Evolutionary conservation across 2,113 vertebrate genomes (phyloP).

Genomic region (Acanthisitta chloris): DNA sequence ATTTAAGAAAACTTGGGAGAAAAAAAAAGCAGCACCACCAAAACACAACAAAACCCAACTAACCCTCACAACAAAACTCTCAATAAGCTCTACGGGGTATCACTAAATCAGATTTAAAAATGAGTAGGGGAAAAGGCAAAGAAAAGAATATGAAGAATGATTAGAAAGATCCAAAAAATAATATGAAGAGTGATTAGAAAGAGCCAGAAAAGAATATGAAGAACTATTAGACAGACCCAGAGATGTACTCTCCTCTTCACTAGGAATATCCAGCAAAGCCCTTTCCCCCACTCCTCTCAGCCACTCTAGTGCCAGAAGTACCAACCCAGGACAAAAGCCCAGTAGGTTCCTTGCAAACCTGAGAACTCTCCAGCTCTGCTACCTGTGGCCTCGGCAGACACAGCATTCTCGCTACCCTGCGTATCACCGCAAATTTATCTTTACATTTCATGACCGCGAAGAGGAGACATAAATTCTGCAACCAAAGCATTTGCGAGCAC

Average conservation of each 20-base stretch:
- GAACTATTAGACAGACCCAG: background rate
- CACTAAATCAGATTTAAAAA: background rate
- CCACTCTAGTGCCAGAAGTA: rapidly evolving
- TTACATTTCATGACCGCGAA: rapidly evolving
- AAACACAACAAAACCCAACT: background rate
- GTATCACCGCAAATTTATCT: too few species aligned
- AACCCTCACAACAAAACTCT: background rate
- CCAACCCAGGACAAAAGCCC: background rate
- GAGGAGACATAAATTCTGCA: background rate
- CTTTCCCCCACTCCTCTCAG: background rate
- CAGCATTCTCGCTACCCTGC: rapidly evolving
- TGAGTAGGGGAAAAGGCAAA: background rate
- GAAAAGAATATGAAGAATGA: background rate
- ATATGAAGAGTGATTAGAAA: background rate
- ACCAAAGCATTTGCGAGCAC: rapidly evolving
- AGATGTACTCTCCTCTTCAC: background rate
- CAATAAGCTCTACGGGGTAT: background rate
- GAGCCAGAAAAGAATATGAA: background rate
- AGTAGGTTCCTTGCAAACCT: background rate
- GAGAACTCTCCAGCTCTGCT: background rate
- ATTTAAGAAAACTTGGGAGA: background rate
- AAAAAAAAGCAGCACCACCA: background rate
- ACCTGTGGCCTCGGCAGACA: background rate
- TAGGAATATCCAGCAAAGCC: background rate
- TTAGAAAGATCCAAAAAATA: too few species aligned